Evolutionary conservation across 1,140 invertebrate species (phyloP), one percentile per base, ranked within the genome.

Genomic region (Eueides isabella): DNA sequence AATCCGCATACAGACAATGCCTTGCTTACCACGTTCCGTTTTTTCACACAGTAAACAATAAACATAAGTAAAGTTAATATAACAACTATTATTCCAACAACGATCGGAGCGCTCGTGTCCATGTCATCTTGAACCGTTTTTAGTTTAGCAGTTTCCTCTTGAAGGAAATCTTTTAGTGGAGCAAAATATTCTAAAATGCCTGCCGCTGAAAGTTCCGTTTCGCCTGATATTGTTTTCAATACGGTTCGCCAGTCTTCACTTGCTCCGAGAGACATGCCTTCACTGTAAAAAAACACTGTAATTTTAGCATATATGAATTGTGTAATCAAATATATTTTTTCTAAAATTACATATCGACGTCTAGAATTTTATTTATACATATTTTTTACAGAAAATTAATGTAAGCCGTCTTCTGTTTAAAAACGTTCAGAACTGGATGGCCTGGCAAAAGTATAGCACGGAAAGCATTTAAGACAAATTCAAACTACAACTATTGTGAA

Each of bases 181-280:
- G 87, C 75, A 67, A 94, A 94, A 67, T 94, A 94, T 68, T 94
- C 87, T n/a, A 94, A 69, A 2, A 94, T 82, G 2, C 93, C 89
- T 41, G 83, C 71, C 5, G 90, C 93, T 67, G 94, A 94, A 68
- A 96, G 85, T 69, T 94, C 86, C 14, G 78, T 89, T 77, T 93
- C 90, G 14, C 95, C 94, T 1, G 96, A 96, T 44, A 96, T 93
- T 12, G 91, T 85, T 71, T 94, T 76, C 70, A 97, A 86, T 0
- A 95, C 95, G 38, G 94, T 94, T 29, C 92, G 91, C 96, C 96
- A 96, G 23, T 95, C 95, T 82, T 94, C 89, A 44, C 95, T 95
- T 0, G 92, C 91, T 0, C 96, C 96, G 11, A 95, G 82, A 29
- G 92, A 85, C 85, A 96, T 92, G 23, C 95, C 94, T 35, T 92